Percentiles rank a stretch among this genome's conserved stretches.
Evolutionary conservation across 2,888 invertebrate species (phyloP).

Genomic region (Macrophya annulata): DNA sequence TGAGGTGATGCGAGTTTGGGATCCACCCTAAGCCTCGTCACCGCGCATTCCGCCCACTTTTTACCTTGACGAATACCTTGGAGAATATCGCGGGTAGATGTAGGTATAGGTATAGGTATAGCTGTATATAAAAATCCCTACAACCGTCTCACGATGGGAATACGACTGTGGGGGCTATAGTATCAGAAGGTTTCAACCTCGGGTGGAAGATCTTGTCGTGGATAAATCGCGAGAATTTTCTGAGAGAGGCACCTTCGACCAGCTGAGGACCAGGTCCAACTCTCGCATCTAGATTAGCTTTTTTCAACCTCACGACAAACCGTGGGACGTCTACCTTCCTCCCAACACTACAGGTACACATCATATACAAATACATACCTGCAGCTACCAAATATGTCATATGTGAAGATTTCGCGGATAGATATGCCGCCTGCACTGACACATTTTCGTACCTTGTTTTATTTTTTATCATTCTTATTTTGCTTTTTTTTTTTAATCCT

Average conservation of each 20-base stretch:
- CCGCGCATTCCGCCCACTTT: conserved; percentile 72
- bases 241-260: conserved; percentile 54
- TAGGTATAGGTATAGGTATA: too few species aligned
- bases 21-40: conserved; percentile 61
- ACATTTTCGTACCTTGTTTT: conserved; percentile 62
- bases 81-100: conserved; percentile 30
- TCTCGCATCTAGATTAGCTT: conserved; percentile 67
- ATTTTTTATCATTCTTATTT: too few species aligned
- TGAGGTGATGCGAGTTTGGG: conserved; percentile 63
- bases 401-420: conserved; percentile 64
- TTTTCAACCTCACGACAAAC: conserved; percentile 66
- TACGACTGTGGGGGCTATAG: background rate
- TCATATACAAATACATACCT: background rate
- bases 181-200: background rate
- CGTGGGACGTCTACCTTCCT: conserved; percentile 67
- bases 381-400: conserved; percentile 68
- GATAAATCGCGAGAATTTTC: conserved; percentile 53
- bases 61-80: conserved; percentile 62
- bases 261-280: conserved; percentile 58
- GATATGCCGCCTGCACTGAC: conserved; percentile 63
- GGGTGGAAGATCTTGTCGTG: background rate
- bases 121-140: conserved; percentile 22
- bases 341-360: conserved; percentile 52
- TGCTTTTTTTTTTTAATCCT: background rate
- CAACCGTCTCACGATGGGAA: conserved; percentile 49